Percentiles rank a stretch among this genome's conserved stretches.
phyloP scores from a whole-genome alignment of 2,797 vertebrate species.

The Gastrophryne carolinensis region DNA sequence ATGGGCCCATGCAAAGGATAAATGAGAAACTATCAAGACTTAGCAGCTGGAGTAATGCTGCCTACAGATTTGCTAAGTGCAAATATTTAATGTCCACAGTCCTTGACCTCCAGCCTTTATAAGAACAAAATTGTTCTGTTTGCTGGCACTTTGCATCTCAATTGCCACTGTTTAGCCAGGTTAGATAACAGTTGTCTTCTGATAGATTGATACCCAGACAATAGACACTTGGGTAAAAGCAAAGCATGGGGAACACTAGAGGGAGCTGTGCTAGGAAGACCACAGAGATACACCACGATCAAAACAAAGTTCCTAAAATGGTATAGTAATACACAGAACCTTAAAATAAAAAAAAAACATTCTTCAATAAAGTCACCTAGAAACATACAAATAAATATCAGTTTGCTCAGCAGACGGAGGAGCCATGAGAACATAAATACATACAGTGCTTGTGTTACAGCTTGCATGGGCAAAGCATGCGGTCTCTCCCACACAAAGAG shows the following conservation, averaged over 20 bases:
- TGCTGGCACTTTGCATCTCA: background rate
- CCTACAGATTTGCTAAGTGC: background rate
- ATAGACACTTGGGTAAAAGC: background rate
- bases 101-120: background rate
- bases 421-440: background rate
- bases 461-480: conserved; percentile 6
- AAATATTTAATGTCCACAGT: conserved; percentile 9
- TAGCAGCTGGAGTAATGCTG: background rate
- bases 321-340: no score
- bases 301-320: background rate
- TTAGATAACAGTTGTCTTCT: background rate
- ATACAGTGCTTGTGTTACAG: background rate
- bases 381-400: no score
- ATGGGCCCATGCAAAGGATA: no score
- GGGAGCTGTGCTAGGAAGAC: background rate
- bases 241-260: background rate
- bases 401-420: no score
- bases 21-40: no score
- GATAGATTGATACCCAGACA: background rate
- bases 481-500: conserved; percentile 19
- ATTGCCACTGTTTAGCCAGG: background rate
- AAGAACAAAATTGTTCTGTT: background rate
- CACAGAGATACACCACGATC: background rate
- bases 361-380: no score
- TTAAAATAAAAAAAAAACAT: no score